Evolutionary conservation across 2,888 invertebrate genomes (phyloP).

Genomic region (Stenodema calcarata): DNA sequence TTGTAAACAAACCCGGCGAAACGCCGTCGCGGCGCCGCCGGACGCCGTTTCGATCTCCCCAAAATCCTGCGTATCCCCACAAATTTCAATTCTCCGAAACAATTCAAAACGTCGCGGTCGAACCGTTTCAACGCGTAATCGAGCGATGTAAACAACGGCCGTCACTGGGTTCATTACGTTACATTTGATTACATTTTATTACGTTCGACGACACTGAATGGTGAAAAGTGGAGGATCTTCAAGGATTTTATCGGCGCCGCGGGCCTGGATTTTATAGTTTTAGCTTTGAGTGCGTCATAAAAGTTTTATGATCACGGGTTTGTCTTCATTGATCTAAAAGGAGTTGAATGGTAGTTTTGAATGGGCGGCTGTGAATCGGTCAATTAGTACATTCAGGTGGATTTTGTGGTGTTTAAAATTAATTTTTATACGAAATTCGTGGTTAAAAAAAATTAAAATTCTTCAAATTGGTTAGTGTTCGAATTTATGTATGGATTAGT

Average conservation of each 20-base stretch:
- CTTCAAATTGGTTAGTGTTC: too few species aligned
- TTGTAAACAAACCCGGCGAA: too few species aligned
- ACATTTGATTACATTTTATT: background rate
- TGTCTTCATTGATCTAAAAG: constrained; percentile 33
- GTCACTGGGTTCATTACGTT: background rate
- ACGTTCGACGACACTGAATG: background rate
- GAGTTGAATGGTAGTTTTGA: constrained; percentile 23
- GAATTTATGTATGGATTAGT: too few species aligned
- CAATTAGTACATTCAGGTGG: background rate
- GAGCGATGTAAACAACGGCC: background rate
- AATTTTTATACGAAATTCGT: too few species aligned
- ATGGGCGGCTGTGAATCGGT: background rate
- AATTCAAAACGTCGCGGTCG: too few species aligned
- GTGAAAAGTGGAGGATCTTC: background rate
- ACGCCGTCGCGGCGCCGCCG: too few species aligned
- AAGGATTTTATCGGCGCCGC: constrained; percentile 11
- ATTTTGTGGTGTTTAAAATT: background rate
- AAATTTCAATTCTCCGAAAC: too few species aligned
- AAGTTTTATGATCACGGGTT: constrained; percentile 18
- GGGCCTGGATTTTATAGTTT: constrained; percentile 28
- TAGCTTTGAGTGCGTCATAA: constrained; percentile 31
- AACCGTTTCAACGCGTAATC: too few species aligned
- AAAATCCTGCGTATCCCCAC: too few species aligned
- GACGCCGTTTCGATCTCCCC: too few species aligned
- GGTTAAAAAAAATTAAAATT: too few species aligned